Percentiles rank a stretch among this genome's conserved stretches.
phyloP scores from a whole-genome alignment of 2,888 invertebrate genomes.

The Gymnoscelis rufifasciata region DNA sequence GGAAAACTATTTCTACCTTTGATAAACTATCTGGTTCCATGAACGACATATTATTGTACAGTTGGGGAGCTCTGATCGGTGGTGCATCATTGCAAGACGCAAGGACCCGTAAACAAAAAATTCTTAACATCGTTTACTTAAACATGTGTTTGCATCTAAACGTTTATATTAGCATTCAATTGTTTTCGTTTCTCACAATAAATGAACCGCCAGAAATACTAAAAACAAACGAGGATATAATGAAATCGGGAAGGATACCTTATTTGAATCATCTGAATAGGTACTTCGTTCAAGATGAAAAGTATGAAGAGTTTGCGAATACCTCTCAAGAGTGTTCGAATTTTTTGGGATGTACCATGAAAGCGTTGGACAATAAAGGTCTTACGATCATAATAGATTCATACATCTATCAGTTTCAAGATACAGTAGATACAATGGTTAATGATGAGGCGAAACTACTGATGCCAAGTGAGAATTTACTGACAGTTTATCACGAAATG shows the following conservation, averaged over 20 bases:
- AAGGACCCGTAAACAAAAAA: slow-evolving; percentile 49
- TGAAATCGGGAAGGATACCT: slow-evolving; percentile 42
- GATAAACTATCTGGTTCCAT: slow-evolving; percentile 40
- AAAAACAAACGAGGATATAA: slow-evolving; percentile 46
- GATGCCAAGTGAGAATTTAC: slow-evolving; percentile 41
- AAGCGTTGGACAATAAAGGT: slow-evolving; percentile 41
- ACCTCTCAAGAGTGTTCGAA: slow-evolving; percentile 42
- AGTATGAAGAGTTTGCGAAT: slow-evolving; percentile 41
- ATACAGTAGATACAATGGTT: slow-evolving; percentile 37
- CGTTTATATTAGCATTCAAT: slow-evolving; percentile 50
- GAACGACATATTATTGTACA: slow-evolving; percentile 40
- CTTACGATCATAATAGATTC: slow-evolving; percentile 46
- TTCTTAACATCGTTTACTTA: slow-evolving; percentile 50
- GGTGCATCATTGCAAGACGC: slow-evolving; percentile 44
- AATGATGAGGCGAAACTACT: slow-evolving; percentile 54
- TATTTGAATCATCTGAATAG: slow-evolving; percentile 41
- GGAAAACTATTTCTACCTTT: slow-evolving; percentile 42
- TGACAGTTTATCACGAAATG: slow-evolving; percentile 59
- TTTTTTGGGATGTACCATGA: slow-evolving; percentile 42
- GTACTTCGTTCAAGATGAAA: slow-evolving; percentile 46
- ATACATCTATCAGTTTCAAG: slow-evolving; percentile 44
- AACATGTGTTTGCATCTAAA: slow-evolving; percentile 51
- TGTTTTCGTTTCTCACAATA: slow-evolving; percentile 60
- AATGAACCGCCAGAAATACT: slow-evolving; percentile 45
- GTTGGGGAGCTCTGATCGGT: slow-evolving; percentile 56